Base-by-base conservation (phyloP, 2,113 vertebrate species). In the Turnix velox region DNA sequence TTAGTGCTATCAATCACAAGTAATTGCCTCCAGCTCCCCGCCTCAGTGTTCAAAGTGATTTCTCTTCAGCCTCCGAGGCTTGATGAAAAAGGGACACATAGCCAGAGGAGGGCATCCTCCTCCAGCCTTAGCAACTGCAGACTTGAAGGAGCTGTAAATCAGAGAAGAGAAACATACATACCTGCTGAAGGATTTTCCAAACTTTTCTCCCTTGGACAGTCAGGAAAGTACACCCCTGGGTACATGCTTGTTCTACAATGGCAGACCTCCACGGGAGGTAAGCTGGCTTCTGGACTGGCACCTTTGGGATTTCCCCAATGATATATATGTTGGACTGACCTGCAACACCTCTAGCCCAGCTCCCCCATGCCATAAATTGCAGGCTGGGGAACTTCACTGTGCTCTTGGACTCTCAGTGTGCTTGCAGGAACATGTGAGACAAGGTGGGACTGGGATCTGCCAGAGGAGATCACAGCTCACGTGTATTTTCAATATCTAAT, bases 1-100 rank as follows among this genome's bases (percentile, higher is more conserved):
- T 98, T 97, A 98, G 95, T 63, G 97, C 97, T 97, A 98, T 98
- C 97, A 97, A 97, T 98, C 98, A 97, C 97, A 96, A 96, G 97
- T 98, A 98, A 98, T 97, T 98, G 97, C 97, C 96, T 96, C 83
- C 59, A 88, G 94, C 94, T 97, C 96, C 97, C 96, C 71, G 84
- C 96, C 97, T 97, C 97, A 84, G 83, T 69, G 95, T 96, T 97
- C 96, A 98, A 96, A 98, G 96, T 80, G 90, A 92, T 95, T 97
- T 96, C 96, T 95, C 95, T 81, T 84, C 88, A 84, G 90, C 80
- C 88, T 84, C 77, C 2, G 71, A 93, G 84, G 94, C 95, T 88
- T 43, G 96, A 88, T 87, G 96, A 46, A 87, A 94, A 95, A 57
- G 75, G 82, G 69, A 12, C 5, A 28, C 24, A 4, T 45, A 84